A percentile compares a stretch with the other conserved stretches of the same genome.
Conservation (phyloP, 2,888 invertebrate genomes). For the Acanthosepion lycidas region DNA sequence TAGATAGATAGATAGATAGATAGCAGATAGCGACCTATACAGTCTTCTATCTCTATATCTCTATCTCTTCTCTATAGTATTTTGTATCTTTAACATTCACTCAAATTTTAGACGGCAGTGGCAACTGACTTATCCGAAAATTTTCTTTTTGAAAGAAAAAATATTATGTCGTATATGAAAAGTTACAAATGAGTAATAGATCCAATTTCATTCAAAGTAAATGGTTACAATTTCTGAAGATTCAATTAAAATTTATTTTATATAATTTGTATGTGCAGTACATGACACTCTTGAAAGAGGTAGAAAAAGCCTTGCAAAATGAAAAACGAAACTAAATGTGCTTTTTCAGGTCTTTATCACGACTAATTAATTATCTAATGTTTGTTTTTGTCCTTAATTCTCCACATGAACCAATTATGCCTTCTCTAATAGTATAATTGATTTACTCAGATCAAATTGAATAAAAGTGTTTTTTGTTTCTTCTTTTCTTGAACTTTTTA, state of each 20-base stretch:
- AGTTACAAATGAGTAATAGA: not conserved
- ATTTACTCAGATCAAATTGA: not conserved
- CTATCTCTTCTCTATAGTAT: not conserved
- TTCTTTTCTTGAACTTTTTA: not conserved
- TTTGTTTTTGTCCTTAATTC: slow-evolving; percentile 22
- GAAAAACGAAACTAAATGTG: not conserved
- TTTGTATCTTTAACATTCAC: not conserved
- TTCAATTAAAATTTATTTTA: slow-evolving; percentile 9
- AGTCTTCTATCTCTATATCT: too few relatives aligned
- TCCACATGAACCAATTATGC: not conserved
- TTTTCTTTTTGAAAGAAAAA: not conserved
- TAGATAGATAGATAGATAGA: too few relatives aligned
- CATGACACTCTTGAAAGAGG: not conserved
- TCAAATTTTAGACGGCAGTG: not conserved
- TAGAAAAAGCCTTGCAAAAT: not conserved
- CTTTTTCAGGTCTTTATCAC: not conserved
- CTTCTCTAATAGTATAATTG: slow-evolving; percentile 1
- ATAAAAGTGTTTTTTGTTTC: not conserved
- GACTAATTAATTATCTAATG: slow-evolving; percentile 33
- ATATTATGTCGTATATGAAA: not conserved
- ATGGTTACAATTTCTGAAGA: not conserved
- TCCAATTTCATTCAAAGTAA: not conserved
- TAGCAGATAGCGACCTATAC: too few relatives aligned
- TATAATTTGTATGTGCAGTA: not conserved
- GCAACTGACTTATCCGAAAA: not conserved